A percentile compares a stretch with the other conserved stretches of the same genome.
These are phyloP conservation scores for Fundulus diaphanus DNA, from an alignment of 2,797 vertebrate genomes.

Conservation along the genomic window DNA sequence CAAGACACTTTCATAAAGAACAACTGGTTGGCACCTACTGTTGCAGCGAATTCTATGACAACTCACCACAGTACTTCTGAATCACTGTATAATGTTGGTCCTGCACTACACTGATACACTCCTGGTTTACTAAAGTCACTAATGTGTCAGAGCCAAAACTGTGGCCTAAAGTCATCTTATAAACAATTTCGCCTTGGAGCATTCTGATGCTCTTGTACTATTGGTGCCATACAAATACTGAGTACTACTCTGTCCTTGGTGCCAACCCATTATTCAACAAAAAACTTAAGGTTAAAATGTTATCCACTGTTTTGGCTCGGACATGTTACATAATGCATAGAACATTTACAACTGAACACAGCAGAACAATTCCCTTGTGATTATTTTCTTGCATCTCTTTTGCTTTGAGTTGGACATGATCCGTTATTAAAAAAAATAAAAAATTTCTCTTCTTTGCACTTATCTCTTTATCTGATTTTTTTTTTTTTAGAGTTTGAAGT, in stretches of 20 bases:
- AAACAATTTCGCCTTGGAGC: background rate
- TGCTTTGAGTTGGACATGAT: conserved; percentile 66
- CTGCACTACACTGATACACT: conserved; percentile 59
- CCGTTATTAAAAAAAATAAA: conserved; percentile 71
- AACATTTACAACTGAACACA: conserved; percentile 44
- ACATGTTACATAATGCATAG: conserved; percentile 41
- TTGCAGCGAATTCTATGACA: conserved; percentile 39
- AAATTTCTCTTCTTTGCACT: conserved; percentile 63
- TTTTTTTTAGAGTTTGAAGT: accelerated
- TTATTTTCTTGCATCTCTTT: conserved; percentile 54
- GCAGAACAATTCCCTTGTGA: conserved; percentile 51
- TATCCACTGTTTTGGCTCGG: conserved; percentile 43
- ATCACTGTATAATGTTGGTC: conserved; percentile 51
- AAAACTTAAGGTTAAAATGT: conserved; percentile 14
- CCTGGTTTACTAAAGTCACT: conserved; percentile 37
- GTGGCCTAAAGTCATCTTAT: conserved; percentile 18
- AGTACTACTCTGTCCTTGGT: conserved; percentile 18
- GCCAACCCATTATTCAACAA: conserved; percentile 8
- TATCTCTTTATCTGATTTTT: background rate
- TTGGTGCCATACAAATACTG: conserved; percentile 15
- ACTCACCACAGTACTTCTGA: conserved; percentile 32
- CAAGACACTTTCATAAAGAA: conserved; percentile 38
- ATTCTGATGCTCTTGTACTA: conserved; percentile 28
- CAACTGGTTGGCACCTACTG: conserved; percentile 35
- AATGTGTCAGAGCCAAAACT: conserved; percentile 52